Evolutionary conservation across 2,797 vertebrate species (phyloP).

Genomic region (Alfaro cultratus): DNA sequence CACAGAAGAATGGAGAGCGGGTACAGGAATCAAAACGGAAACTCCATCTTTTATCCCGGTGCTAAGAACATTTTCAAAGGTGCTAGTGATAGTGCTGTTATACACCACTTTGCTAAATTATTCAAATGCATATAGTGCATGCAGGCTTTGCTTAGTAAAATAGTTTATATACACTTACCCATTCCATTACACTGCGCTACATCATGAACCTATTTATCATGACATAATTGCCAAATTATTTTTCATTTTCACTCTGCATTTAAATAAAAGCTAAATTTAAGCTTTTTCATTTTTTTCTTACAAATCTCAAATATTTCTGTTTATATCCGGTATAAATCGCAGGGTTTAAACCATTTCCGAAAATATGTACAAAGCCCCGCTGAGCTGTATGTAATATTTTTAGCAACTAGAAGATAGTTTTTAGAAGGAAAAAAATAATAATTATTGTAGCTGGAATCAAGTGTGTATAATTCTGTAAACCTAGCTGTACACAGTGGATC

Average conservation of each 20-base stretch:
- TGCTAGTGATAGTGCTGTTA: slow-evolving; percentile 75
- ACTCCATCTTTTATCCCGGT: slow-evolving; percentile 74
- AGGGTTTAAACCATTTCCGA: slow-evolving; percentile 60
- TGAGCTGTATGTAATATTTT: slow-evolving; percentile 79
- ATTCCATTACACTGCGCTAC: slow-evolving; percentile 57
- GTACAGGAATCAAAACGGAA: slow-evolving; percentile 63
- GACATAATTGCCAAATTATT: slow-evolving; percentile 30
- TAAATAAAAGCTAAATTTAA: slow-evolving; percentile 65
- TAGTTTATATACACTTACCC: slow-evolving; percentile 47
- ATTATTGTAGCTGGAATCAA: slow-evolving; percentile 76
- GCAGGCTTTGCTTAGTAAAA: slow-evolving; percentile 54
- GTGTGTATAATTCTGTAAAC: slow-evolving; percentile 81
- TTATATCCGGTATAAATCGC: slow-evolving; percentile 59
- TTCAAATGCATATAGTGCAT: slow-evolving; percentile 66
- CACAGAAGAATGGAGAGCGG: slow-evolving; percentile 65
- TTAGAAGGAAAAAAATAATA: slow-evolving; percentile 25
- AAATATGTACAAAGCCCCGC: slow-evolving; percentile 75
- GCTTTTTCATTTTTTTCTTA: slow-evolving; percentile 42
- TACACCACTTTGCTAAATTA: slow-evolving; percentile 73
- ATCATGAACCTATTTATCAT: slow-evolving; percentile 32
- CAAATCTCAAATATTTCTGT: slow-evolving; percentile 46
- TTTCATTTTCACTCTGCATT: slow-evolving; percentile 36
- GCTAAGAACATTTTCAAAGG: slow-evolving; percentile 70
- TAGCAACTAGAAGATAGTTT: slow-evolving; percentile 73
- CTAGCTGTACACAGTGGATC: slow-evolving; percentile 78